phyloP scores from a whole-genome alignment of 2,888 invertebrate genomes.

The Cacoxenus indagator region DNA sequence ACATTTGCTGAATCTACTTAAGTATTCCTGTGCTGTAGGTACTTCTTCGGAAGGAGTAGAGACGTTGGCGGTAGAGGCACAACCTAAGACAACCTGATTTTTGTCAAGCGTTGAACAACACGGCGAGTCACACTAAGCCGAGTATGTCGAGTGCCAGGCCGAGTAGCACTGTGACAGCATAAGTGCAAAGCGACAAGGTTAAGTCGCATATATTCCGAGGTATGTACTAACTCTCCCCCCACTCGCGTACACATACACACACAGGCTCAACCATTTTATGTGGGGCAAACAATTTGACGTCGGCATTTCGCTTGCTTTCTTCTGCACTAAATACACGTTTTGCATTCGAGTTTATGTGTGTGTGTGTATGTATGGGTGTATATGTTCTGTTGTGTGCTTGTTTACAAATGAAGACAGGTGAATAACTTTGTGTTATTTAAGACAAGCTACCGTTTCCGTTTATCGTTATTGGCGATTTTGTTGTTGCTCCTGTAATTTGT shows the following conservation, averaged over 20 bases:
- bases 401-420: conserved; percentile 48
- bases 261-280: neutral
- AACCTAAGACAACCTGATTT: conserved; percentile 53
- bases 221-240: conserved; percentile 7
- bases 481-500: neutral
- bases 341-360: neutral
- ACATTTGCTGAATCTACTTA: too few relatives aligned
- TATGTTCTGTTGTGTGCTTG: conserved; percentile 20
- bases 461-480: neutral
- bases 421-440: conserved; percentile 46
- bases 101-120: conserved; percentile 37
- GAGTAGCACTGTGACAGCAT: conserved; percentile 17
- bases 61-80: neutral
- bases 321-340: neutral
- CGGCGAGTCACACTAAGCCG: conserved; percentile 24
- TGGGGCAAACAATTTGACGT: conserved; percentile 18
- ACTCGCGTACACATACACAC: conserved; percentile 33
- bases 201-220: conserved; percentile 28
- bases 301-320: conserved; percentile 10
- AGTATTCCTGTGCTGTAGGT: neutral
- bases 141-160: neutral
- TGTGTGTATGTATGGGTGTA: neutral
- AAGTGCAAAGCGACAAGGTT: conserved; percentile 51
- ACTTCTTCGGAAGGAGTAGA: neutral
- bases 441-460: conserved; percentile 40